Evolutionary conservation across 2,797 vertebrate species (phyloP).

Genomic region (Lithobates pipiens): DNA sequence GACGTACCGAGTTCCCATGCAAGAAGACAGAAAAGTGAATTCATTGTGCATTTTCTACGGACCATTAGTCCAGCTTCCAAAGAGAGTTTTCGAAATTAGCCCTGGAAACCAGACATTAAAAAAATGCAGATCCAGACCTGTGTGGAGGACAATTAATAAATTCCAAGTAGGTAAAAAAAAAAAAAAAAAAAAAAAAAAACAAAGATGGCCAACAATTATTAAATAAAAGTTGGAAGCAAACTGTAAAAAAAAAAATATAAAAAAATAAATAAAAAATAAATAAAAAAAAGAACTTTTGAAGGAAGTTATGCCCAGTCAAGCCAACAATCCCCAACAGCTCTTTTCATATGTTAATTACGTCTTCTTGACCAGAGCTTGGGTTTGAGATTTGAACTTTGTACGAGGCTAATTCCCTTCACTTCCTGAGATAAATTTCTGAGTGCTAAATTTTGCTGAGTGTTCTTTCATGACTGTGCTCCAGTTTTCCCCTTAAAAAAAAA

Average conservation of each 20-base stretch:
- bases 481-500: neutral
- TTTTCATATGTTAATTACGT: conserved; percentile 41
- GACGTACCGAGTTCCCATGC: conserved; percentile 83
- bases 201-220: too few relatives aligned
- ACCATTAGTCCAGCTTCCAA: conserved; percentile 79
- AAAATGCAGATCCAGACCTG: conserved; percentile 31
- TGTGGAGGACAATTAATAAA: neutral
- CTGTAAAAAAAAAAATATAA: neutral
- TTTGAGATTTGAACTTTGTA: conserved; percentile 26
- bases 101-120: conserved; percentile 74
- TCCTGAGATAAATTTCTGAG: neutral
- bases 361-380: neutral
- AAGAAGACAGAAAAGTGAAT: conserved; percentile 71
- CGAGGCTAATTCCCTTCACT: neutral
- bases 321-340: neutral
- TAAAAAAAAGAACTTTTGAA: neutral
- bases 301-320: neutral
- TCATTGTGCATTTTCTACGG: conserved; percentile 75
- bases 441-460: neutral
- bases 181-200: too few relatives aligned
- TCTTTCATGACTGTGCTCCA: neutral
- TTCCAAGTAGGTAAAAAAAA: conserved; percentile 11
- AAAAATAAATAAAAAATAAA: too few relatives aligned
- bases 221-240: neutral
- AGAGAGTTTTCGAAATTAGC: conserved; percentile 66